Conservation (phyloP, 2,888 invertebrate genomes). For the Neoascia interrupta region DNA sequence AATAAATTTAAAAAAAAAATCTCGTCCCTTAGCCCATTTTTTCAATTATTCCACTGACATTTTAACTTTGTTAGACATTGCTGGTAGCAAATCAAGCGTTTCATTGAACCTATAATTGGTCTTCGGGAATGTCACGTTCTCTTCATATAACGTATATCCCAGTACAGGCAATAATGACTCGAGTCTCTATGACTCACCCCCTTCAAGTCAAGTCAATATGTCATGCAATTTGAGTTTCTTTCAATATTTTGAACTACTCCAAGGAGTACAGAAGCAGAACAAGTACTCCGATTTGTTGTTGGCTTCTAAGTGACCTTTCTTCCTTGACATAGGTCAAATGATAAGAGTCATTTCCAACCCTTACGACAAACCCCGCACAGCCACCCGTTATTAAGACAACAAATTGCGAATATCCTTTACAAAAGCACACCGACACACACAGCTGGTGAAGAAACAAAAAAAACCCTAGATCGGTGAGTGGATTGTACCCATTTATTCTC, state of each 20-base stretch:
- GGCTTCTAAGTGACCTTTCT: slow-evolving; percentile 45
- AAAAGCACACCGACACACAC: neutral
- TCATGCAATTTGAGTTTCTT: slow-evolving; percentile 40
- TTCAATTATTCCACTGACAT: slow-evolving; percentile 23
- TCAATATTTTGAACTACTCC: neutral
- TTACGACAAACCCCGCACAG: neutral
- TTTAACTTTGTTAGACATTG: slow-evolving; percentile 16
- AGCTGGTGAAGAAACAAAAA: neutral
- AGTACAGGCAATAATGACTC: slow-evolving; percentile 1
- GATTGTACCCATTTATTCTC: slow-evolving; percentile 35
- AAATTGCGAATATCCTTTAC: slow-evolving; percentile 39
- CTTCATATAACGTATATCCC: slow-evolving; percentile 18
- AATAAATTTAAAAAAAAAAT: too few species aligned
- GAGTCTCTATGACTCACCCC: neutral
- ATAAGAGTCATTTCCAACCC: slow-evolving; percentile 24
- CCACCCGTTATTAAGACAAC: slow-evolving; percentile 21
- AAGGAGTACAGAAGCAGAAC: neutral
- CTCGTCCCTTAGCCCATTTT: slow-evolving; percentile 3
- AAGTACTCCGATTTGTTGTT: slow-evolving; percentile 17
- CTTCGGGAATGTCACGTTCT: slow-evolving; percentile 41
- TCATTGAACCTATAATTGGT: slow-evolving; percentile 33
- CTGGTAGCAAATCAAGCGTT: slow-evolving; percentile 23
- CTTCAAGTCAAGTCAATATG: slow-evolving; percentile 25
- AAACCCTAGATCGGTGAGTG: slow-evolving; percentile 9
- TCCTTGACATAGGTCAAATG: slow-evolving; percentile 52